Conservation (phyloP, 2,888 invertebrate species). For the Leptopterna dolabrata region DNA sequence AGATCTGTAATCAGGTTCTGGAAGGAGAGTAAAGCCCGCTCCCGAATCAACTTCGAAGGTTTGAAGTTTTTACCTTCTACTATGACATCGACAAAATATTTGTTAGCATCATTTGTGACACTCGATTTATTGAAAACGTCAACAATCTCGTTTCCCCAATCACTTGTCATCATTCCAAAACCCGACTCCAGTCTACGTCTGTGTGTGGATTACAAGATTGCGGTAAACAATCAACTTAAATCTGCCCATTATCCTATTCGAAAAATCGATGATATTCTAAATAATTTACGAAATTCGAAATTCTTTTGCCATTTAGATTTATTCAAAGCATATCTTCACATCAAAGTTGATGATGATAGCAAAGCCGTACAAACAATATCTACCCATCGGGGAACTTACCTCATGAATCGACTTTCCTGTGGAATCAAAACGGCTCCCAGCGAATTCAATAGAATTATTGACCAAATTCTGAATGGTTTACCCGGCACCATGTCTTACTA, state of each 20-base stretch:
- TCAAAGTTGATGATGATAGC: background rate
- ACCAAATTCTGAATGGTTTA: background rate
- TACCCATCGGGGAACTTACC: background rate
- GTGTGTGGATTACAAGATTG: slow-evolving; percentile 62
- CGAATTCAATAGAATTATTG: background rate
- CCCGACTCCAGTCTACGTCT: slow-evolving; percentile 23
- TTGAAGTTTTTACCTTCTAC: no score
- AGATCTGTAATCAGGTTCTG: no score
- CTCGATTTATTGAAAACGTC: no score
- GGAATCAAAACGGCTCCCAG: background rate
- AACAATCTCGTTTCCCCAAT: no score
- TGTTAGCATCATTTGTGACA: no score
- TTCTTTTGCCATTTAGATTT: background rate
- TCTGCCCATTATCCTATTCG: slow-evolving; percentile 60
- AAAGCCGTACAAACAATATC: background rate
- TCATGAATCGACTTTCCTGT: background rate
- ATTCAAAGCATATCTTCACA: background rate
- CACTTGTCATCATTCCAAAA: slow-evolving; percentile 20
- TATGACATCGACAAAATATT: no score
- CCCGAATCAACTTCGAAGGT: no score
- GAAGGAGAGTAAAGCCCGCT: no score
- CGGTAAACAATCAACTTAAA: slow-evolving; percentile 62
- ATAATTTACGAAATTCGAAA: background rate
- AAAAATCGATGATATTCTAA: slow-evolving; percentile 53
- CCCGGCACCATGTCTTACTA: background rate